Base-by-base conservation (phyloP, 1,140 invertebrate species). In the Listronotus bonariensis region DNA sequence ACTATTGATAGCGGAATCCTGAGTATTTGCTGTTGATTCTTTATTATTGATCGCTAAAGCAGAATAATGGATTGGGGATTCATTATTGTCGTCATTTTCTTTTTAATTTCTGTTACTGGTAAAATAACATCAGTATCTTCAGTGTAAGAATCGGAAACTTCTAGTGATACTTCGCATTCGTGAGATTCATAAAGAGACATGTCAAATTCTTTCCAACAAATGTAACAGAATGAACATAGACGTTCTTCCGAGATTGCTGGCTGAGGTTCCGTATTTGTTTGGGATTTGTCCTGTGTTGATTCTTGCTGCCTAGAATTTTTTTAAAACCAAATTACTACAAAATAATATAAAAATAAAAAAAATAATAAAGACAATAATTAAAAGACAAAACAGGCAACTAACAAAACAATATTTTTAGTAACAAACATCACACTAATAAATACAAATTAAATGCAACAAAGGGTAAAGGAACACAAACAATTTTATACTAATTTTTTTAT, bases 141-240 rank as follows among this genome's bases (percentile, higher is more conserved):
- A 2, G 3, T 40, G 38, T 1, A 10, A 12, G n/a, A 40, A 10
- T 40, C 38, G 7, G 38, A 38, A 38, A 8, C n/a, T 7, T 40
- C 38, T 40, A 40, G 10, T 12, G 3, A 10, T 12, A 12, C 10
- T 3, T 40, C 38, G 15, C 42, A 45, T 45, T 4, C 15, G 17
- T 45, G 42, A 3, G 42, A 45, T 14, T n/a, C 11, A 14, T 15
- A 15, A 15, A 4, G 11, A 26, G 32, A 32, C 11, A 34, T 15
- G 48, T 51, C 48, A 51, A 51, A 51, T 51, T 51, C 48, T 11
- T 26, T 26, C 20, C 12, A 51, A 34, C 48, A 51, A 11, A 51
- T 10, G 12, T 51, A 31, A 18, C 48, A 51, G 32, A 51, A 51
- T n/a, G 48, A 51, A 17, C 17, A 54, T 5, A 54, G n/a, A 32